These are phyloP conservation scores for Leptocoma aspasia DNA, from an alignment of 2,113 vertebrate genomes.

Conservation along the genomic window DNA sequence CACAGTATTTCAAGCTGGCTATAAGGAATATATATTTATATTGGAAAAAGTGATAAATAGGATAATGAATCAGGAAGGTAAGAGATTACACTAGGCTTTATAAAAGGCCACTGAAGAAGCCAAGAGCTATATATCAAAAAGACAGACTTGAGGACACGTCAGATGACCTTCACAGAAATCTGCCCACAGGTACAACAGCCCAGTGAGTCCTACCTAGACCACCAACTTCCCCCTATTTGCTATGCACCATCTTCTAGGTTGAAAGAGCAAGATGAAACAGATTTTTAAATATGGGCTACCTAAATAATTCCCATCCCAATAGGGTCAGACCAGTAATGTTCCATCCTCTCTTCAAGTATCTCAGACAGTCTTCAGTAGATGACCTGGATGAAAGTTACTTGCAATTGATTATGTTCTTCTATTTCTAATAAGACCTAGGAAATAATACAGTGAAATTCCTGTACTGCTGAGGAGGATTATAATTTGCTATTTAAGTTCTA, in stretches of 20 bases:
- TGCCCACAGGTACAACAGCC: neutral
- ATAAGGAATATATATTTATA: neutral
- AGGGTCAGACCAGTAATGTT: neutral
- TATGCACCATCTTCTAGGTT: neutral
- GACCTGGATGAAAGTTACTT: neutral
- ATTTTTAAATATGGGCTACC: neutral
- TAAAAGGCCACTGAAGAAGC: neutral
- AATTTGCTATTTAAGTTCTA: neutral
- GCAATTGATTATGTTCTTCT: neutral
- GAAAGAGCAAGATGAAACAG: neutral
- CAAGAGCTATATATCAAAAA: neutral
- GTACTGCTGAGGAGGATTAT: neutral
- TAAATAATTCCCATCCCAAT: neutral
- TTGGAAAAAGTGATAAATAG: neutral
- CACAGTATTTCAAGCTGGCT: neutral
- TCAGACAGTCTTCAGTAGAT: neutral
- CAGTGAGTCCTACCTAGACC: neutral
- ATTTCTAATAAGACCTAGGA: neutral
- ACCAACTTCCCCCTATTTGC: neutral
- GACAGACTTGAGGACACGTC: neutral
- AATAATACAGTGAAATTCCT: neutral
- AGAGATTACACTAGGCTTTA: neutral
- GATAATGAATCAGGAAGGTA: neutral
- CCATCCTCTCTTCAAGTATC: neutral
- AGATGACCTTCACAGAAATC: neutral